These are phyloP conservation scores for Lasioglossum albipes DNA, from an alignment of 1,140 invertebrate species.

Conservation along the genomic window DNA sequence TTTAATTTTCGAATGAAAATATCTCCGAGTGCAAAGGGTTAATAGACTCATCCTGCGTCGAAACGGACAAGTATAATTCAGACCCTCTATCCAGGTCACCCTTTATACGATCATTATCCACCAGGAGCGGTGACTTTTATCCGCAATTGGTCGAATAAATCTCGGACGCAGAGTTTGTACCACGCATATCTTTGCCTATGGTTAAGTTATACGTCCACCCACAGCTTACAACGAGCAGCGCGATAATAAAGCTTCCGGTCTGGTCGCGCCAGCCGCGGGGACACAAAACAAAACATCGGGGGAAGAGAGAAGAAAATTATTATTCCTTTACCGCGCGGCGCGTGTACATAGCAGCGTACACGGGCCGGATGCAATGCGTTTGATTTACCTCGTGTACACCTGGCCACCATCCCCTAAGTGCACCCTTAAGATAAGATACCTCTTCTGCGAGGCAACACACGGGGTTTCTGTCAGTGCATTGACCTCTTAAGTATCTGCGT, in stretches of 20 bases:
- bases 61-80: too few species aligned
- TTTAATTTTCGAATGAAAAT: too few species aligned
- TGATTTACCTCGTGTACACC: conserved; percentile 58
- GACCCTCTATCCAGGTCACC: too few species aligned
- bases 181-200: conserved; percentile 30
- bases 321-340: conserved; percentile 40
- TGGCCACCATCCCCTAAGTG: conserved; percentile 27
- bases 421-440: conserved; percentile 12
- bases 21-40: too few species aligned
- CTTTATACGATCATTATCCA: too few species aligned
- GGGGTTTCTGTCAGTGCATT: too few species aligned
- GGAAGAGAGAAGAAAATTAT: conserved; percentile 53
- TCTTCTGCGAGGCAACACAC: too few species aligned
- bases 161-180: conserved; percentile 22
- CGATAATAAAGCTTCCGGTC: conserved; percentile 62
- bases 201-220: conserved; percentile 48
- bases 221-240: conserved; percentile 43
- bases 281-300: conserved; percentile 50
- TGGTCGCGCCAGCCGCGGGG: conserved; percentile 37
- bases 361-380: conserved; percentile 44
- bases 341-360: conserved; percentile 34
- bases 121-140: not conserved
- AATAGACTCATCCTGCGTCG: too few species aligned
- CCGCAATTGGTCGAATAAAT: not conserved
- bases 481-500: too few species aligned